Evolutionary conservation across 2,797 vertebrate genomes (phyloP), one percentile per base, ranked within the genome.

Genomic region (Pipistrellus pygmaeus): DNA sequence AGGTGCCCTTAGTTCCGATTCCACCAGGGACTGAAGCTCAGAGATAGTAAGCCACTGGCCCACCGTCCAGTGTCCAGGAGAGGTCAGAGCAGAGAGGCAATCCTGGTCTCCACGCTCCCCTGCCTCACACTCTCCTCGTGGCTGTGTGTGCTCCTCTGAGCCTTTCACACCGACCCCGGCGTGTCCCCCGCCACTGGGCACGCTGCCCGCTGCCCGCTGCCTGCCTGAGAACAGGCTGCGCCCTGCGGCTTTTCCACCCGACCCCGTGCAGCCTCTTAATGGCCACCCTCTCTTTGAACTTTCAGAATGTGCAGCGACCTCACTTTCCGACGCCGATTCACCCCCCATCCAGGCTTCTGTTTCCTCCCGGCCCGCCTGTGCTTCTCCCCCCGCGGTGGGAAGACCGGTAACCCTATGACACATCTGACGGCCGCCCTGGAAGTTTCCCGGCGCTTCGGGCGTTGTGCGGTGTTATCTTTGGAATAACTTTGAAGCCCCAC

Each of bases 401-500:
- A 98, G 98, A 99, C 99, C 98, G 98, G 98, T 99, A 98, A 98
- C 98, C 98, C 98, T 98, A 98, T 98, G 98, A 99, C 98, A 98
- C 98, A 99, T 99, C 98, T 99, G 98, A 99, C 98, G 97, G 97
- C 97, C 97, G 51, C 90, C 94, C 98, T 98, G 99, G 99, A 99
- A 99, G 99, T 98, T 98, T 98, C 98, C 98, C 97, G 98, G 98
- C 98, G 99, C 98, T 99, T 97, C 96, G 96, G 98, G 97, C 98
- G 98, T 98, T 98, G 97, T 98, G 98, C 97, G 98, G 98, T 99
- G 99, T 99, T 99, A 98, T 99, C 98, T 99, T 99, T 99, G 99
- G 99, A 99, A 98, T 98, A 98, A 98, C 98, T 98, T 98, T 98
- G 98, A 98, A 96, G 97, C 98, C 98, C 98, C 98, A 98, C 97